phyloP scores from a whole-genome alignment of 2,113 vertebrate genomes.

The Vicugna pacos region DNA sequence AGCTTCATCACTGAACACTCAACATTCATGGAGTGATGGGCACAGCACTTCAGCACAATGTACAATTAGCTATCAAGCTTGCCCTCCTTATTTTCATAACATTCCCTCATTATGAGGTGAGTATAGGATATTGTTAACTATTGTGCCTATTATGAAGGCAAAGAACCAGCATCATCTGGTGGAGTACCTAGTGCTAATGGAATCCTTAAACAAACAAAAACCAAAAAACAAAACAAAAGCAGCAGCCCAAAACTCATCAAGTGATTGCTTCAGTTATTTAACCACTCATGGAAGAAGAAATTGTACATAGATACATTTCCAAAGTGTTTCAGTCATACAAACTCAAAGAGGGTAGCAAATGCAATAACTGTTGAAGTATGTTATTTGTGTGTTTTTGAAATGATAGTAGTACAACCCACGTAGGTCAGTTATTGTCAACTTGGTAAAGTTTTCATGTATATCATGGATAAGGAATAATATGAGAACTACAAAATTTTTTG shows the following conservation, averaged over 20 bases:
- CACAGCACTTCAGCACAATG: slow-evolving; percentile 47
- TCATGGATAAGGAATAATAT: neutral
- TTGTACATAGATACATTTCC: slow-evolving; percentile 25
- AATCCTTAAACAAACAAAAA: slow-evolving; percentile 49
- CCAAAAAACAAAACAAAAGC: slow-evolving; percentile 45
- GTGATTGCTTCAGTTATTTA: slow-evolving; percentile 67
- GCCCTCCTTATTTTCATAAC: slow-evolving; percentile 41
- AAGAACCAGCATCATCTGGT: slow-evolving; percentile 59
- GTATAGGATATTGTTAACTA: neutral
- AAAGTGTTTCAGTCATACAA: slow-evolving; percentile 60
- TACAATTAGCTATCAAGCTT: slow-evolving; percentile 28
- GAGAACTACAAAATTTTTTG: slow-evolving; percentile 31
- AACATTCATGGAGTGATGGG: slow-evolving; percentile 8
- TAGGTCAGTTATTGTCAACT: slow-evolving; percentile 47
- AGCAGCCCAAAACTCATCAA: slow-evolving; percentile 40
- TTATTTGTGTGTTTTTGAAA: slow-evolving; percentile 37
- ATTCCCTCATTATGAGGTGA: slow-evolving; percentile 28
- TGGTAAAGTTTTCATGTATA: slow-evolving; percentile 20
- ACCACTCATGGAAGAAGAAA: slow-evolving; percentile 50
- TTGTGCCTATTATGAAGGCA: slow-evolving; percentile 51
- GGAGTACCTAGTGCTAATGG: slow-evolving; percentile 52
- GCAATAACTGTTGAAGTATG: neutral
- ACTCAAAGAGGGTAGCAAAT: slow-evolving; percentile 37
- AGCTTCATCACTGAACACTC: slow-evolving; percentile 49
- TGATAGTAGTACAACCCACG: neutral